These are phyloP conservation scores for Armadillidium nasatum DNA, from an alignment of 1,140 invertebrate genomes.

Conservation along the genomic window DNA sequence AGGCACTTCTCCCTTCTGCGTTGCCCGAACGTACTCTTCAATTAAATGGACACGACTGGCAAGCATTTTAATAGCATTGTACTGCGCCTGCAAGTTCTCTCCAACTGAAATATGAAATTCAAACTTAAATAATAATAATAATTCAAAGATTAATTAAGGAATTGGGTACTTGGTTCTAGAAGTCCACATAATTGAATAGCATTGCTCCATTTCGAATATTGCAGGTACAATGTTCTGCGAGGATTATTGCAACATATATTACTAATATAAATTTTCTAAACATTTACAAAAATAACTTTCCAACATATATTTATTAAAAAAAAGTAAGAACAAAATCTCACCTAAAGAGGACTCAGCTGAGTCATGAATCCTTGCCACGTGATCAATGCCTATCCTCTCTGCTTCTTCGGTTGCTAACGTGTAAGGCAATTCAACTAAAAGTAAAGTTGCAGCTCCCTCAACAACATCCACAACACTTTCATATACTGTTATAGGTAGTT, in stretches of 20 bases:
- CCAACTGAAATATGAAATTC: constrained; percentile 60
- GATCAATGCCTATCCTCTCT: constrained; percentile 94
- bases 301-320: constrained; percentile 7
- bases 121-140: no score
- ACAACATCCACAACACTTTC: constrained; percentile 96
- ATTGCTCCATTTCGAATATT: no score
- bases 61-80: constrained; percentile 96
- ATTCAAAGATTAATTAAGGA: no score
- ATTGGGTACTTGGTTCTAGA: no score
- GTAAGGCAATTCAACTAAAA: constrained; percentile 89
- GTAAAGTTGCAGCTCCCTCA: constrained; percentile 85
- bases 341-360: constrained; percentile 83
- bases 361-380: constrained; percentile 90
- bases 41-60: constrained; percentile 86
- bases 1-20: constrained; percentile 75
- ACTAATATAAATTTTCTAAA: no score
- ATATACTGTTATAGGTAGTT: constrained; percentile 80
- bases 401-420: constrained; percentile 95
- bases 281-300: no score
- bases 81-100: constrained; percentile 88
- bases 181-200: no score
- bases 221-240: no score
- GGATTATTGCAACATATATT: no score
- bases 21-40: constrained; percentile 82
- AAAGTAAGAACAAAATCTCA: constrained; percentile 48